phyloP scores from a whole-genome alignment of 1,140 invertebrate species.

The Platyscapa corneri region DNA sequence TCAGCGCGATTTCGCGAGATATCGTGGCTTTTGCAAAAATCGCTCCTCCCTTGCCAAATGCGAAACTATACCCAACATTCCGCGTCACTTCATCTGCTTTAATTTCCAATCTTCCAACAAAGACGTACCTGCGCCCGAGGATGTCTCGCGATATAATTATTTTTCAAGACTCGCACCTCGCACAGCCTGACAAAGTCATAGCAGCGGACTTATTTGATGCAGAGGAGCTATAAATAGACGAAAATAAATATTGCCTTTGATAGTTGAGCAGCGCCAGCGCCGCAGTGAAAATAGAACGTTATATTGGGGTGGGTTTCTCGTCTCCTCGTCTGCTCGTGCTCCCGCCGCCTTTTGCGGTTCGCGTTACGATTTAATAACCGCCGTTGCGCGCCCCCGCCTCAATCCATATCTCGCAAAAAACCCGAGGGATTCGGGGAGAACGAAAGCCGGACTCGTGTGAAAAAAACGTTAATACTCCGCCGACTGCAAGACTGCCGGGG shows the following conservation, averaged over 20 bases:
- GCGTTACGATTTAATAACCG: slow-evolving; percentile 48
- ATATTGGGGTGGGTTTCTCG: slow-evolving; percentile 27
- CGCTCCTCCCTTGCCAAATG: too few relatives aligned
- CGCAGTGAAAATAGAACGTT: slow-evolving; percentile 36
- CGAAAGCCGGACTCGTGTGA: background rate
- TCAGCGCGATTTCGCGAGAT: background rate
- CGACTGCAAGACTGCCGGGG: too few relatives aligned
- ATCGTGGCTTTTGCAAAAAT: background rate
- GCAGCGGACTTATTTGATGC: background rate
- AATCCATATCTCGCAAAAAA: slow-evolving; percentile 36
- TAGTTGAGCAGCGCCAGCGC: background rate
- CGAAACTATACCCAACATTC: too few relatives aligned
- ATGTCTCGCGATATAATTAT: too few relatives aligned
- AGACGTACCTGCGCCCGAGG: too few relatives aligned
- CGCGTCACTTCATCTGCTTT: too few relatives aligned
- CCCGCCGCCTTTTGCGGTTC: background rate
- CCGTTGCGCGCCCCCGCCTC: slow-evolving; percentile 4
- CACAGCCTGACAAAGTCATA: too few relatives aligned
- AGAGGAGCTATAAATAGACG: slow-evolving; percentile 28
- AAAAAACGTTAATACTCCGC: too few relatives aligned
- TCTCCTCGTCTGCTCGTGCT: background rate
- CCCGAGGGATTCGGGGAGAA: slow-evolving; percentile 13
- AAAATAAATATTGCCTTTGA: slow-evolving; percentile 46
- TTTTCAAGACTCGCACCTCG: too few relatives aligned
- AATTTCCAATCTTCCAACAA: too few relatives aligned